Evolutionary conservation across 2,888 invertebrate genomes (phyloP), one percentile per base, ranked within the genome.

Genomic region (Scaptodrosophila latifasciaeformis): DNA sequence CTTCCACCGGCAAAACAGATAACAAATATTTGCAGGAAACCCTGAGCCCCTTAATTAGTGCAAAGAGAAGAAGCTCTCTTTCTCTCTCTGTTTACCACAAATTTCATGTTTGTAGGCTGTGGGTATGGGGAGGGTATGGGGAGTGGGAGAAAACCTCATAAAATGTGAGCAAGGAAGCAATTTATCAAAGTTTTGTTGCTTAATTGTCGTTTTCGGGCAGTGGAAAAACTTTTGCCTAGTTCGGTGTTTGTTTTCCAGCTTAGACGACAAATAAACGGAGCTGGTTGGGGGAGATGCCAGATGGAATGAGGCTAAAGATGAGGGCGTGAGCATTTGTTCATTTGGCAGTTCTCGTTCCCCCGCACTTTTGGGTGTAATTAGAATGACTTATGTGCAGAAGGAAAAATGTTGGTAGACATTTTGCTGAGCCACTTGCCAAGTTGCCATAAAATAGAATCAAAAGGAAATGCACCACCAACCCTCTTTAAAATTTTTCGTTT

Each of bases 151-250:
- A 52, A 60, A 61, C 49, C 68, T 66, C 72, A 70, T 76, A 76
- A 80, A 76, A 62, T 65, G 70, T 64, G 61, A 65, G 59, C 65
- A 70, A 71, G 82, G 82, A 82, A 82, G 74, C 66, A 74, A 76
- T 82, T 82, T 80, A 80, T 81, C 82, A 81, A 81, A 77, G 75
- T 80, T 74, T 72, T 82, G 70, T 69, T 70, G 75, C 74, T 81
- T 82, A 79, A 76, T 77, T 81, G 77, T 82, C 75, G 80, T 76
- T 52, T 67, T 67, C 70, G 64, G 51, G 59, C 56, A 65, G 59
- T 77, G 62, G 17, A 37, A 24, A 71, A 75, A 71, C 61, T 67
- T 68, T 53, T 56, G 46, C 56, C 50, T 39, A 21, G 40, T 55
- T 51, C 43, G 12, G 15, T 29, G 31, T 29, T 39, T 40, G 21